These are phyloP conservation scores for Aphaenogaster rudis DNA, from an alignment of 1,140 invertebrate species.

Conservation along the genomic window DNA sequence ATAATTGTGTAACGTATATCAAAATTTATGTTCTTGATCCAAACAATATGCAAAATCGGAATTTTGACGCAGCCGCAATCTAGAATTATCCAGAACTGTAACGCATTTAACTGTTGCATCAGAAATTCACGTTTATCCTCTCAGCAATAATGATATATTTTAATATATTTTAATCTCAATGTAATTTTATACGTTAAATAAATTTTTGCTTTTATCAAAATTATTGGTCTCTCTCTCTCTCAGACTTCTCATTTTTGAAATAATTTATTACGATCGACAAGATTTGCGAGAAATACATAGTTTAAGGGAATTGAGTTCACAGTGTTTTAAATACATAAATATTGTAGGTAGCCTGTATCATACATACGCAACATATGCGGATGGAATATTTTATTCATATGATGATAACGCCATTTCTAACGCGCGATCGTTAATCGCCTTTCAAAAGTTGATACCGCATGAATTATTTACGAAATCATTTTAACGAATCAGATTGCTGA, in stretches of 20 bases:
- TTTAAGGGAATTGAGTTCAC: not conserved
- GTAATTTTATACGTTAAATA: not conserved
- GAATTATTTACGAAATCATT: conserved; percentile 47
- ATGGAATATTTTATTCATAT: conserved; percentile 17
- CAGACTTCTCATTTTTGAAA: not conserved
- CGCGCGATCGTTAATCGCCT: not conserved
- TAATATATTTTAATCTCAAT: conserved; percentile 1
- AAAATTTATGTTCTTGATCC: conserved; percentile 44
- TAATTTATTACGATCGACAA: conserved; percentile 15
- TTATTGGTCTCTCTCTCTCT: not conserved
- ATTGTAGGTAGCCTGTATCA: not conserved
- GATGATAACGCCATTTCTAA: conserved; percentile 32
- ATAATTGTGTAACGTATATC: conserved; percentile 49
- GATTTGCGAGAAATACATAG: not conserved
- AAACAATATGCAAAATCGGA: conserved; percentile 19
- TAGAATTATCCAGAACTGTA: conserved; percentile 7
- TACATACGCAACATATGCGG: not conserved
- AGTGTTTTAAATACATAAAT: not conserved
- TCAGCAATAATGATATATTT: not conserved
- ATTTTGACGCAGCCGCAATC: conserved; percentile 25
- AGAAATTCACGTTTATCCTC: not conserved
- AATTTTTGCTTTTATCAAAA: conserved; percentile 9
- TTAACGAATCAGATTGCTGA: conserved; percentile 13
- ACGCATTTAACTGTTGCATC: conserved; percentile 29
- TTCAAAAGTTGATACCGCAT: conserved; percentile 2